phyloP scores from a whole-genome alignment of 2,113 vertebrate species.

The Nesoenas mayeri region DNA sequence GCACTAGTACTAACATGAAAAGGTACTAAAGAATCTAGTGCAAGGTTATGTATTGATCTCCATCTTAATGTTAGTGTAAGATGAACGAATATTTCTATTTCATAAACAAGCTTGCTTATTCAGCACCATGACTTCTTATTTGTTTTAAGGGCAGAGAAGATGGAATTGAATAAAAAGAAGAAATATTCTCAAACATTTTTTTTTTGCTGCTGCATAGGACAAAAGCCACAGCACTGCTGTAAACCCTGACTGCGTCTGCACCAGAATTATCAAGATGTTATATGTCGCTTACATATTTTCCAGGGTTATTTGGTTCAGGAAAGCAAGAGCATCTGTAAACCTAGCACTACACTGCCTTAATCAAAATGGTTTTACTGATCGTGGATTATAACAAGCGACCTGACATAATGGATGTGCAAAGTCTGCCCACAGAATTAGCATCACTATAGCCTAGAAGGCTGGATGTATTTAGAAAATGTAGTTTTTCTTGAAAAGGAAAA shows the following conservation, averaged over 20 bases:
- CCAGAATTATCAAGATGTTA: slow-evolving; percentile 32
- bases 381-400: slow-evolving; percentile 44
- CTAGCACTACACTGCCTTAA: slow-evolving; percentile 20
- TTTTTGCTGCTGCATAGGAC: neutral
- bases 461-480: slow-evolving; percentile 22
- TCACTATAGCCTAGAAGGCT: neutral
- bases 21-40: slow-evolving; percentile 32
- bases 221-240: slow-evolving; percentile 6
- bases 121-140: neutral
- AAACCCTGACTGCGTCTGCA: neutral
- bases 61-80: neutral
- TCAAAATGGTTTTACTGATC: slow-evolving; percentile 60
- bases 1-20: slow-evolving; percentile 49
- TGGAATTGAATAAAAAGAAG: neutral
- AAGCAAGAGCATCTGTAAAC: slow-evolving; percentile 46
- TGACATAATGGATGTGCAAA: slow-evolving; percentile 47
- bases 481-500: slow-evolving; percentile 41
- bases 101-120: neutral
- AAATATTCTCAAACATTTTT: neutral
- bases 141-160: neutral
- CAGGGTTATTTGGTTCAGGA: slow-evolving; percentile 25
- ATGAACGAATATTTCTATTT: slow-evolving; percentile 3
- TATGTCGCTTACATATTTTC: slow-evolving; percentile 2
- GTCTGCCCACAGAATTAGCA: slow-evolving; percentile 48
- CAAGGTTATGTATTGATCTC: slow-evolving; percentile 12